Evolutionary conservation across 2,797 vertebrate species (phyloP), one percentile per base, ranked within the genome.

Genomic region (Sebastes matsubarae): DNA sequence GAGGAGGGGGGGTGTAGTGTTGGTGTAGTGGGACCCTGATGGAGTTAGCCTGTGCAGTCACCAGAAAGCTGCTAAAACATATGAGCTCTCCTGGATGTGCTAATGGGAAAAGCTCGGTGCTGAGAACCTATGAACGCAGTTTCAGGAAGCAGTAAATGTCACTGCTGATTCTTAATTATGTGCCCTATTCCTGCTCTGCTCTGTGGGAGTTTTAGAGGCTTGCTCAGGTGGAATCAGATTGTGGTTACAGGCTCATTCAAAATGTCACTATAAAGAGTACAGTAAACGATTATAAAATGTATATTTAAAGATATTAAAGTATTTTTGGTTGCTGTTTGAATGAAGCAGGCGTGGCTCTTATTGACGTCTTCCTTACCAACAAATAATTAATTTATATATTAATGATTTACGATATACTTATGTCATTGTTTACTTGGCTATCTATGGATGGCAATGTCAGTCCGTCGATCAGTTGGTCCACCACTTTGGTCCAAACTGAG

Each of bases 81-180:
- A 82, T 59, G 80, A 80, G 79, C 79, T 71, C 63, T 76, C 54
- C 75, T 82, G 70, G n/a, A 73, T 71, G 82, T 85, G 78, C 87
- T 87, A 84, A 93, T 88, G 85, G 87, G 85, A 88, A 89, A 92
- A 84, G 73, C 79, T 78, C 8, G 4, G 68, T 32, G 68, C 84
- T 25, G 67, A 75, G 83, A 87, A 81, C 52, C 46, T 80, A 76
- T 82, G 81, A 88, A 79, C 55, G 50, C 57, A 1, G 76, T 24
- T 77, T 85, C 86, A 93, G 94, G 92, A 94, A 93, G 88, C 82
- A 75, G 82, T 95, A 94, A 95, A 95, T 94, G 92, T 94, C 90
- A 90, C 46, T 73, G 84, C 66, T 82, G 88, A 89, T 92, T 89
- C 87, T 86, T 91, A 89, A 92, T 92, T 75, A 91, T 75, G 57